Percentiles rank a stretch among this genome's conserved stretches.
phyloP scores from a whole-genome alignment of 2,797 vertebrate species.

The Sarcophilus harrisii region DNA sequence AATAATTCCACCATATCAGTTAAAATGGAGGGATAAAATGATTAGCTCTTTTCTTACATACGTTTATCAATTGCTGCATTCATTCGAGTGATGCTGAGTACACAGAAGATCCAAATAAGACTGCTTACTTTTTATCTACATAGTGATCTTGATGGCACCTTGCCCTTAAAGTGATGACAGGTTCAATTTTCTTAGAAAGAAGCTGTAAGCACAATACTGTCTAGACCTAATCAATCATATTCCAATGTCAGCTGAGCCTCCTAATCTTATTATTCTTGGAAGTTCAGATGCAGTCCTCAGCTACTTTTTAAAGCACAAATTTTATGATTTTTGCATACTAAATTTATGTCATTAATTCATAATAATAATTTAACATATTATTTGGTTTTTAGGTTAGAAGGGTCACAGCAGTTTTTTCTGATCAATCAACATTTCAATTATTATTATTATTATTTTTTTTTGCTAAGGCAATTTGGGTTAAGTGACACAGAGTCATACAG shows the following conservation, averaged over 20 bases:
- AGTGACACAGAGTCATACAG: no score
- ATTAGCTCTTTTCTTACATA: not conserved
- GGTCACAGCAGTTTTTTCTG: not conserved
- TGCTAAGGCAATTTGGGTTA: no score
- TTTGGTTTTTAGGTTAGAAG: not conserved
- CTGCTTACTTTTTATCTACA: not conserved
- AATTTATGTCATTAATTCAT: not conserved
- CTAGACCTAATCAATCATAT: not conserved
- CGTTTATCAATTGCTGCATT: slow-evolving; percentile 1
- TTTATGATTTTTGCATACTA: not conserved
- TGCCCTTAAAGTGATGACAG: not conserved
- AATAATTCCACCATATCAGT: not conserved
- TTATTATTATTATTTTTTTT: no score
- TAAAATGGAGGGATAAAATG: not conserved
- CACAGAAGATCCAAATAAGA: slow-evolving; percentile 7
- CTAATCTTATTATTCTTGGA: slow-evolving; percentile 7
- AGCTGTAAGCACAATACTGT: slow-evolving; percentile 14
- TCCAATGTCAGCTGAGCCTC: not conserved
- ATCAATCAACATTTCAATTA: not conserved
- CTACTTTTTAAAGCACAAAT: not conserved
- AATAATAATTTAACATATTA: not conserved
- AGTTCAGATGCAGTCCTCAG: not conserved
- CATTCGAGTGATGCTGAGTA: slow-evolving; percentile 29
- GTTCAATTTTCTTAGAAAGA: not conserved
- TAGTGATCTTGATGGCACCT: not conserved